A percentile compares a stretch with the other conserved stretches of the same genome.
These are phyloP conservation scores for Aphaenogaster ashmeadi DNA, from an alignment of 1,140 invertebrate species.

Conservation along the genomic window DNA sequence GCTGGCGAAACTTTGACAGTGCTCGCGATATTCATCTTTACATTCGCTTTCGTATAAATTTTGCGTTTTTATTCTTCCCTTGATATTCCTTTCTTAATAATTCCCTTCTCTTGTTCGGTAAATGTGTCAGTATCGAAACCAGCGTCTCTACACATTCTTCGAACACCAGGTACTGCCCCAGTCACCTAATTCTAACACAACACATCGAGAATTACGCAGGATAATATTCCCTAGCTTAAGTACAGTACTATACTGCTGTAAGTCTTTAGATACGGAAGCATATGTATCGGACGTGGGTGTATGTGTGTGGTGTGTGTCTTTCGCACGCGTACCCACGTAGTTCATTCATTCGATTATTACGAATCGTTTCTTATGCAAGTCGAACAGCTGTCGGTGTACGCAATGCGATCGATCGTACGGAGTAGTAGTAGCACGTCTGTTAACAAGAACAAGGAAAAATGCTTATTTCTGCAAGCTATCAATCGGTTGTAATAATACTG, in stretches of 20 bases:
- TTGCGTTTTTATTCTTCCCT: background rate
- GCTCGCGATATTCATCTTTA: conserved; percentile 10
- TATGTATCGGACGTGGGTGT: conserved; percentile 77
- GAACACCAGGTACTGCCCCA: conserved; percentile 78
- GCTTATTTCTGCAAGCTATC: conserved; percentile 58
- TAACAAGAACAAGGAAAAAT: conserved; percentile 58
- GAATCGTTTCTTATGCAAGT: conserved; percentile 42
- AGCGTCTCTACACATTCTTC: conserved; percentile 54
- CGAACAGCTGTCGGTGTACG: conserved; percentile 58
- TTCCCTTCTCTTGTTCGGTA: background rate
- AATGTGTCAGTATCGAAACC: conserved; percentile 47
- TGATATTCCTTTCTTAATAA: background rate
- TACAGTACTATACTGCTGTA: conserved; percentile 82
- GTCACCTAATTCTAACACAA: conserved; percentile 80
- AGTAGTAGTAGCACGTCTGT: conserved; percentile 52
- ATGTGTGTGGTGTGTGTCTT: conserved; percentile 40
- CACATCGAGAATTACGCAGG: conserved; percentile 74
- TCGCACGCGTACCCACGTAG: conserved; percentile 20
- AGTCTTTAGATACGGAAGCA: conserved; percentile 84
- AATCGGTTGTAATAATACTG: conserved; percentile 19
- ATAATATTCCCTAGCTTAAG: conserved; percentile 81
- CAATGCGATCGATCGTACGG: conserved; percentile 69
- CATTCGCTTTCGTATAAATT: conserved; percentile 17
- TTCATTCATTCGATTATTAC: conserved; percentile 60
- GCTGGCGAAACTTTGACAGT: conserved; percentile 13